phyloP scores from a whole-genome alignment of 2,797 vertebrate genomes.

The Sebastes flavidus region DNA sequence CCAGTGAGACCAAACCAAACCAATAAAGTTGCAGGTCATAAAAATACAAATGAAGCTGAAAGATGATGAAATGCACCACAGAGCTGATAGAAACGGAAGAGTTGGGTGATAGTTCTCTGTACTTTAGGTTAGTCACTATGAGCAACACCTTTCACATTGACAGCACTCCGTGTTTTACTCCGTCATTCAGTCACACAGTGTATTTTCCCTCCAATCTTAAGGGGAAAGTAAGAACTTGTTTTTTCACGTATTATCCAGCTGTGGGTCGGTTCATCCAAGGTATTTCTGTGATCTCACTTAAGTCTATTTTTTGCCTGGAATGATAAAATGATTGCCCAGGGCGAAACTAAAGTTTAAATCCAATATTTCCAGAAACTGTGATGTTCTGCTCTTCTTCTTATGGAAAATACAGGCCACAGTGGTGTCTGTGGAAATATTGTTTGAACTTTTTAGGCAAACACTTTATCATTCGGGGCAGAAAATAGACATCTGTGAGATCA shows the following conservation, averaged over 20 bases:
- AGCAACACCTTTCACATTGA: background rate
- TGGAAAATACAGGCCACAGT: background rate
- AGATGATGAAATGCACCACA: background rate
- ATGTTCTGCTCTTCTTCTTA: background rate
- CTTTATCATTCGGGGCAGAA: background rate
- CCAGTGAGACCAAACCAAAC: background rate
- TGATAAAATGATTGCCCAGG: background rate
- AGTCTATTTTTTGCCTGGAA: background rate
- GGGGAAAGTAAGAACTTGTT: background rate
- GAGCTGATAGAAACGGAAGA: background rate
- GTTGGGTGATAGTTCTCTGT: background rate
- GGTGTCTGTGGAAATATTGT: background rate
- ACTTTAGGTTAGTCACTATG: background rate
- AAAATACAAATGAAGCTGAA: background rate
- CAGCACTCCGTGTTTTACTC: background rate
- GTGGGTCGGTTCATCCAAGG: background rate
- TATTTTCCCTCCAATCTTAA: background rate
- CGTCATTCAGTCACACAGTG: background rate
- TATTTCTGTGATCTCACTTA: background rate
- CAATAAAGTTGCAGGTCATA: background rate
- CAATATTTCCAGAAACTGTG: background rate
- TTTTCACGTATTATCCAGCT: background rate
- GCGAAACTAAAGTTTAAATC: background rate
- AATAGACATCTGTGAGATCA: background rate
- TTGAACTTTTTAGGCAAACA: background rate